These are phyloP conservation scores for Asbolus verrucosus DNA, from an alignment of 1,140 invertebrate genomes.

Conservation along the genomic window DNA sequence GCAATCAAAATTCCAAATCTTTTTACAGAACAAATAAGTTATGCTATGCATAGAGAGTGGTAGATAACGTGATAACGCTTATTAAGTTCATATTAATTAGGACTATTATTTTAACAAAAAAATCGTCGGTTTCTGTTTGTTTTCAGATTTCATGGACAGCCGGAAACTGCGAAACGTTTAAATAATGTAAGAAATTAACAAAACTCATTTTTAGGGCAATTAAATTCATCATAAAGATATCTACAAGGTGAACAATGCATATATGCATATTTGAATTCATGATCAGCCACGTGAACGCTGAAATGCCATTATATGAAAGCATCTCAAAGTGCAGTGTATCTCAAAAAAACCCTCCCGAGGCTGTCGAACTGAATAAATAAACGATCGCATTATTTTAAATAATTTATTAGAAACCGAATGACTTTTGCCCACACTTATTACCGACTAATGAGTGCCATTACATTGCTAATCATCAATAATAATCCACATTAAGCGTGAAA, in stretches of 20 bases:
- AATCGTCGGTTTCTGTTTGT: conserved; percentile 4
- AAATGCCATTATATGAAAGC: conserved; percentile 21
- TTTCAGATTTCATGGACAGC: conserved; percentile 19
- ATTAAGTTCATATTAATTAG: too few relatives aligned
- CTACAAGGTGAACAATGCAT: conserved; percentile 25
- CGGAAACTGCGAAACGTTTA: conserved; percentile 12
- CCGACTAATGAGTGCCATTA: conserved; percentile 13
- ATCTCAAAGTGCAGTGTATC: conserved; percentile 4
- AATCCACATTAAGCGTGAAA: conserved; percentile 27
- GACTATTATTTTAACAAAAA: too few relatives aligned
- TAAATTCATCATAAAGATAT: conserved; percentile 31
- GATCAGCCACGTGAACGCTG: conserved; percentile 26
- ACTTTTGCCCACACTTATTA: conserved; percentile 6
- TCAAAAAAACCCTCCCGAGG: conserved; percentile 15
- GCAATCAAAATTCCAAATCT: too few relatives aligned
- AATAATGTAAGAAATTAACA: conserved; percentile 5
- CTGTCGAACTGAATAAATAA: conserved; percentile 23
- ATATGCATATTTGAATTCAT: conserved; percentile 21
- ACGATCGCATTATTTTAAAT: conserved; percentile 28
- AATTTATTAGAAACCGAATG: background rate
- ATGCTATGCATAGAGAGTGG: too few relatives aligned
- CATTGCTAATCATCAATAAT: conserved; percentile 13
- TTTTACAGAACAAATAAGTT: too few relatives aligned
- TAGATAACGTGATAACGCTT: too few relatives aligned
- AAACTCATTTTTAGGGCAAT: conserved; percentile 11